Conservation (phyloP, 37 sponge, comb jelly and placozoan species). For the Crambe crambe region DNA sequence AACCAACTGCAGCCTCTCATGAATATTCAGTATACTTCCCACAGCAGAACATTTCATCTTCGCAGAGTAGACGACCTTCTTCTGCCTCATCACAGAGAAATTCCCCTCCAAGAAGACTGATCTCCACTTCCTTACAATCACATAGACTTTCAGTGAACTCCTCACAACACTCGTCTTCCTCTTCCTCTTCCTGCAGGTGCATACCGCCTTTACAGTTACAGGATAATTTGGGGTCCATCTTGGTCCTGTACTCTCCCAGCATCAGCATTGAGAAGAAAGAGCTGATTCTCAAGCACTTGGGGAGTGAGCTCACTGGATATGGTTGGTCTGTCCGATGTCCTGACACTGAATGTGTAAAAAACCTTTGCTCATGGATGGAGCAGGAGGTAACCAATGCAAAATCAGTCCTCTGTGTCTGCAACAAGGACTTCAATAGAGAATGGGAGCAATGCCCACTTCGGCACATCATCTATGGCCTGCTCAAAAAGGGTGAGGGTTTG, state of each 20-base stretch:
- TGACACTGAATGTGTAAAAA: conserved; percentile 3
- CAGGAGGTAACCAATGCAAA: not conserved
- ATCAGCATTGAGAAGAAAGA: conserved; percentile 12
- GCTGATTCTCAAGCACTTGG: conserved; percentile 12
- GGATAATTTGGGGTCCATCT: not conserved
- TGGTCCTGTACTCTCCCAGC: conserved; percentile 32
- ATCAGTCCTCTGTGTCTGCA: conserved; percentile 42
- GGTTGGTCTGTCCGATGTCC: not conserved
- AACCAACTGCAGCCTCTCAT: too few relatives aligned
- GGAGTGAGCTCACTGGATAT: conserved; percentile 1
- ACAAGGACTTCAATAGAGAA: conserved; percentile 29
- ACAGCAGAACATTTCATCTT: too few relatives aligned
- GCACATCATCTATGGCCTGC: not conserved
- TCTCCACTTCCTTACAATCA: not conserved
- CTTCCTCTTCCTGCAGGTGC: not conserved
- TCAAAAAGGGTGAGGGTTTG: not conserved
- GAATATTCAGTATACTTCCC: too few relatives aligned
- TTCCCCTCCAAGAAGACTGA: too few relatives aligned
- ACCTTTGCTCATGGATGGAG: conserved; percentile 32
- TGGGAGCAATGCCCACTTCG: conserved; percentile 16
- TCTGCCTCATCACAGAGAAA: too few relatives aligned
- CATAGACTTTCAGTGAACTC: too few relatives aligned
- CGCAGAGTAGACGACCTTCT: too few relatives aligned
- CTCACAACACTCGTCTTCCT: not conserved
- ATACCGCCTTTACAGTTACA: not conserved